phyloP scores from a whole-genome alignment of 2,888 invertebrate species.

The Anodontia alba region DNA sequence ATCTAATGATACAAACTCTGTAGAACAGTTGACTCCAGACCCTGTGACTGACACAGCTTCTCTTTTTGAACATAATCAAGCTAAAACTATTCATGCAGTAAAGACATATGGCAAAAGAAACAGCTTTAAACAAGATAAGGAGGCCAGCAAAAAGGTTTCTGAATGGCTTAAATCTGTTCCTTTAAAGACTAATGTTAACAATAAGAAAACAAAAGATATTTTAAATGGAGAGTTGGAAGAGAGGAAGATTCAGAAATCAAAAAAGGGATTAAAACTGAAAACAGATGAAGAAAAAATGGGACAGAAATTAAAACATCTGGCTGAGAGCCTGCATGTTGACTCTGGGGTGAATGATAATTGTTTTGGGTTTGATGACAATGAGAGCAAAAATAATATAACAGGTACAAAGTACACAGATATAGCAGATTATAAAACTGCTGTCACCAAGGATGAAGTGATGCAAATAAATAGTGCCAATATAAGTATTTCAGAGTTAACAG shows the following conservation, averaged over 20 bases:
- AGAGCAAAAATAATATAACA: neutral
- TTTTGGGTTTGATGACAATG: constrained; percentile 36
- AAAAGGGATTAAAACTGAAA: constrained; percentile 1
- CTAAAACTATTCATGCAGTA: neutral
- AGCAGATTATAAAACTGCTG: neutral
- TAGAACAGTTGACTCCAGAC: constrained; percentile 1
- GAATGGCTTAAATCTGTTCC: constrained; percentile 52
- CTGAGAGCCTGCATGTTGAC: constrained; percentile 17
- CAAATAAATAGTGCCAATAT: too few species aligned
- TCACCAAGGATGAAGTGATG: neutral
- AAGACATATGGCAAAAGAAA: constrained; percentile 52
- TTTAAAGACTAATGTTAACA: neutral
- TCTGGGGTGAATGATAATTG: neutral
- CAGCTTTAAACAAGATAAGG: constrained; percentile 25
- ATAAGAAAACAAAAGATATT: neutral
- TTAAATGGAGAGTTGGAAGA: neutral
- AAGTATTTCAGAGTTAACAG: too few species aligned
- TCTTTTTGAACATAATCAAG: neutral
- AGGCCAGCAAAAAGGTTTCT: constrained; percentile 42
- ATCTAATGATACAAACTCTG: neutral
- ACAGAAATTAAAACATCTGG: constrained; percentile 38
- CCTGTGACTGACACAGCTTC: neutral
- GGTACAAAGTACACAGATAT: neutral
- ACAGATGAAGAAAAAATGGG: constrained; percentile 42
- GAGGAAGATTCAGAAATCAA: neutral